phyloP scores from a whole-genome alignment of 2,888 invertebrate genomes.

The Rhagium mordax region DNA sequence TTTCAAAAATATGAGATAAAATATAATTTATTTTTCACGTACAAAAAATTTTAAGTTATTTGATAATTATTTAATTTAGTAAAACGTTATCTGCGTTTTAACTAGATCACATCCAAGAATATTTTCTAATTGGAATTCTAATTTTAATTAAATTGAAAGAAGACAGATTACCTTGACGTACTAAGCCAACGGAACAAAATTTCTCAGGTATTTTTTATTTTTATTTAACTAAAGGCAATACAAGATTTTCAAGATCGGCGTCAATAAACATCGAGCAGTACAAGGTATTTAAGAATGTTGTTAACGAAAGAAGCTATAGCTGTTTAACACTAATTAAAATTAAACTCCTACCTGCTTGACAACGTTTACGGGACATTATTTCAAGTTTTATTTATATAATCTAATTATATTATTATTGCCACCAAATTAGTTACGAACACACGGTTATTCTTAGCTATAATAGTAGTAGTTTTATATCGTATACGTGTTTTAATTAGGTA shows the following conservation, averaged over 20 bases:
- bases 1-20: too few species aligned
- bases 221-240: neutral
- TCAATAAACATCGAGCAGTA: conserved; percentile 16
- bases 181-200: neutral
- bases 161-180: neutral
- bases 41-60: too few species aligned
- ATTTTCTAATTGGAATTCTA: too few species aligned
- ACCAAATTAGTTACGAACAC: too few species aligned
- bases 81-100: too few species aligned
- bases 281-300: neutral
- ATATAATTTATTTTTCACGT: too few species aligned
- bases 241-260: conserved; percentile 14
- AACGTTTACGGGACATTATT: neutral
- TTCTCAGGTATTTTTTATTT: neutral
- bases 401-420: too few species aligned
- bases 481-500: too few species aligned
- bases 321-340: neutral
- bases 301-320: neutral
- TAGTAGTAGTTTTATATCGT: neutral
- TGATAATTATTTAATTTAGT: too few species aligned
- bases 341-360: neutral
- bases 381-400: neutral
- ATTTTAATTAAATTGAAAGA: neutral
- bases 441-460: neutral
- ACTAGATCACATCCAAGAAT: too few species aligned